These are phyloP conservation scores for Dendrolimus pini DNA, from an alignment of 2,888 invertebrate species.

Conservation along the genomic window DNA sequence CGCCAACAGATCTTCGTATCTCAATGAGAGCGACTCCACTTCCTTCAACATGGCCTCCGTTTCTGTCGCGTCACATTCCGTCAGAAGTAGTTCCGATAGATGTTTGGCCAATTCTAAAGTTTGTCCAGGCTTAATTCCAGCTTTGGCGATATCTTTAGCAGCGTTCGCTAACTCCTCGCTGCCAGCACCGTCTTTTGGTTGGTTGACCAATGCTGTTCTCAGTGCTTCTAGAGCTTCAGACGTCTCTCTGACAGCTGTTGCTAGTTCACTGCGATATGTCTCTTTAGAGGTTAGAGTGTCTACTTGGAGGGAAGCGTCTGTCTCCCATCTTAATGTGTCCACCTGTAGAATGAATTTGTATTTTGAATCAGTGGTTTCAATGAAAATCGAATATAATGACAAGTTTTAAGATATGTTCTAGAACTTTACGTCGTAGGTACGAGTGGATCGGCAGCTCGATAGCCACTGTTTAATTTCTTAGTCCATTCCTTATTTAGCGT, in stretches of 20 bases:
- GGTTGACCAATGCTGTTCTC: conserved; percentile 67
- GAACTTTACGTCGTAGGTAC: too few species aligned
- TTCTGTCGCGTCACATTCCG: conserved; percentile 82
- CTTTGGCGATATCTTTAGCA: conserved; percentile 84
- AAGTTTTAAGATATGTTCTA: too few species aligned
- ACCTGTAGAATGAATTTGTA: conserved; percentile 67
- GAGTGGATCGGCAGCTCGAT: too few species aligned
- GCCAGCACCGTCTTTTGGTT: conserved; percentile 65
- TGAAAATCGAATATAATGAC: too few species aligned
- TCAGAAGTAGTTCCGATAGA: conserved; percentile 83
- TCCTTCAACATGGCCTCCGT: conserved; percentile 81
- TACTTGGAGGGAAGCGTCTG: conserved; percentile 88
- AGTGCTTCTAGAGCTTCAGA: conserved; percentile 80
- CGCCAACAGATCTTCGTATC: conserved; percentile 82
- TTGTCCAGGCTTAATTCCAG: conserved; percentile 87
- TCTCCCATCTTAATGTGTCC: conserved; percentile 85
- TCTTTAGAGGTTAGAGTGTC: conserved; percentile 90
- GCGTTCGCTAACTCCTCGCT: conserved; percentile 78
- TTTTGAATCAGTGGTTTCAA: too few species aligned
- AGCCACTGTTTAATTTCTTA: too few species aligned
- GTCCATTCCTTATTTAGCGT: too few species aligned
- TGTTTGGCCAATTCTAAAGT: conserved; percentile 89
- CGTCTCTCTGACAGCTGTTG: conserved; percentile 84
- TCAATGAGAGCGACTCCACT: conserved; percentile 79
- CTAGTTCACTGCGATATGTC: conserved; percentile 86